Evolutionary conservation across 2,888 invertebrate species (phyloP).

Genomic region (Coremacera marginata): DNA sequence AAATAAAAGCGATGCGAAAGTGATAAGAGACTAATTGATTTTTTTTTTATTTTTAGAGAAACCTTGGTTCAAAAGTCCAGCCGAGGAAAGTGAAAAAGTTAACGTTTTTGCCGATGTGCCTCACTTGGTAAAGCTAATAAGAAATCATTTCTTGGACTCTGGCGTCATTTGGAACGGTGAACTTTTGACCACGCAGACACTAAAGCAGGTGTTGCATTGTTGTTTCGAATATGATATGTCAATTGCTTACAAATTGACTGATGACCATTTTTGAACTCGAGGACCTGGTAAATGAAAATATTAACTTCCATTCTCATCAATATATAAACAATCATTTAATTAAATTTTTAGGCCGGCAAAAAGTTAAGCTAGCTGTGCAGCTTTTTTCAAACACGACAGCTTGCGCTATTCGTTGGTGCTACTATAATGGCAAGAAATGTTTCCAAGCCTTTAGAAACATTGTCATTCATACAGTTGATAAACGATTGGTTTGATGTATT

Average conservation of each 20-base stretch:
- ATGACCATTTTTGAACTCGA: neutral
- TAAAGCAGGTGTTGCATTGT: no score
- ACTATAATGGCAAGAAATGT: neutral
- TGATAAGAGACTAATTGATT: no score
- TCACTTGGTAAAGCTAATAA: neutral
- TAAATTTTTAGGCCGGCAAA: neutral
- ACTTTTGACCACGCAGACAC: no score
- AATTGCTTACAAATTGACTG: constrained; percentile 3
- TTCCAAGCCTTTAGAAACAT: neutral
- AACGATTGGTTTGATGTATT: neutral
- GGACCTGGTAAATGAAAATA: neutral
- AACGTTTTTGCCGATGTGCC: neutral
- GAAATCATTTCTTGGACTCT: neutral
- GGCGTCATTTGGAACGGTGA: no score
- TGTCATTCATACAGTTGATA: neutral
- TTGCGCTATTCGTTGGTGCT: neutral
- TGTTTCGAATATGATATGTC: no score
- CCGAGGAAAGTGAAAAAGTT: neutral
- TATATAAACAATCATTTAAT: no score
- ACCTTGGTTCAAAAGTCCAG: neutral
- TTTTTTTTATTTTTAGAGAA: neutral
- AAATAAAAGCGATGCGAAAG: neutral
- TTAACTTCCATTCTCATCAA: no score
- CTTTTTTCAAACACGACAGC: neutral
- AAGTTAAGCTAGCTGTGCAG: neutral